A percentile compares a stretch with the other conserved stretches of the same genome.
These are phyloP conservation scores for Bombus soroeensis DNA, from an alignment of 1,140 invertebrate genomes.

Conservation along the genomic window DNA sequence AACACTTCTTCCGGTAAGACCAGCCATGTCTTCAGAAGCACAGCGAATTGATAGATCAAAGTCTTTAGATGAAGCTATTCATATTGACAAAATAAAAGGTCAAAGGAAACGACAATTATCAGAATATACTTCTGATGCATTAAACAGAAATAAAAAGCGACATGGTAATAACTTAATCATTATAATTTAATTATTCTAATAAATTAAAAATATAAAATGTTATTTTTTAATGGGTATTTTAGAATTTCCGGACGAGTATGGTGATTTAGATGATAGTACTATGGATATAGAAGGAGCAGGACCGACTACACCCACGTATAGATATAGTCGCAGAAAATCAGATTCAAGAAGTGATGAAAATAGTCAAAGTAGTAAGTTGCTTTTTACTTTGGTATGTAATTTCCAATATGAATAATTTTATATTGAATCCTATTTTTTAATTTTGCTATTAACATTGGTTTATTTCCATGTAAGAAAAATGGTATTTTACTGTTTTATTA, in stretches of 20 bases:
- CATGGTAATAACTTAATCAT: slow-evolving; percentile 67
- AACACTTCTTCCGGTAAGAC: slow-evolving; percentile 82
- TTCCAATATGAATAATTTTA: slow-evolving; percentile 17
- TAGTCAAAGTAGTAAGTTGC: slow-evolving; percentile 78
- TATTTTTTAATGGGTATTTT: slow-evolving; percentile 64
- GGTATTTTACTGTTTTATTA: slow-evolving; percentile 60
- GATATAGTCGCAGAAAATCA: slow-evolving; percentile 79
- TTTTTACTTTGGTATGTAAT: background rate
- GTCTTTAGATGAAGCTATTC: slow-evolving; percentile 68
- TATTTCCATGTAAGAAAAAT: slow-evolving; percentile 20
- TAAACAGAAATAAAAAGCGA: slow-evolving; percentile 69
- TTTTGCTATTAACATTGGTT: slow-evolving; percentile 32
- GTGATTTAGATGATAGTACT: slow-evolving; percentile 77
- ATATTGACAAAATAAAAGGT: slow-evolving; percentile 64
- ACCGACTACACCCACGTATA: slow-evolving; percentile 74
- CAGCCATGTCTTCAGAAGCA: slow-evolving; percentile 56
- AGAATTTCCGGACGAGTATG: slow-evolving; percentile 75
- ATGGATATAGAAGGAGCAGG: slow-evolving; percentile 78
- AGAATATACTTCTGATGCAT: slow-evolving; percentile 71
- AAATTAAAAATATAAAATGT: slow-evolving; percentile 35
- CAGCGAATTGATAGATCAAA: slow-evolving; percentile 70
- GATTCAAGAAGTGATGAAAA: slow-evolving; percentile 79
- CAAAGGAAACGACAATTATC: slow-evolving; percentile 73
- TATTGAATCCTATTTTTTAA: slow-evolving; percentile 1
- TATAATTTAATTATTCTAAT: slow-evolving; percentile 21